A percentile compares a stretch with the other conserved stretches of the same genome.
These are phyloP conservation scores for Labrus mixtus DNA, from an alignment of 2,113 vertebrate species.

Conservation along the genomic window DNA sequence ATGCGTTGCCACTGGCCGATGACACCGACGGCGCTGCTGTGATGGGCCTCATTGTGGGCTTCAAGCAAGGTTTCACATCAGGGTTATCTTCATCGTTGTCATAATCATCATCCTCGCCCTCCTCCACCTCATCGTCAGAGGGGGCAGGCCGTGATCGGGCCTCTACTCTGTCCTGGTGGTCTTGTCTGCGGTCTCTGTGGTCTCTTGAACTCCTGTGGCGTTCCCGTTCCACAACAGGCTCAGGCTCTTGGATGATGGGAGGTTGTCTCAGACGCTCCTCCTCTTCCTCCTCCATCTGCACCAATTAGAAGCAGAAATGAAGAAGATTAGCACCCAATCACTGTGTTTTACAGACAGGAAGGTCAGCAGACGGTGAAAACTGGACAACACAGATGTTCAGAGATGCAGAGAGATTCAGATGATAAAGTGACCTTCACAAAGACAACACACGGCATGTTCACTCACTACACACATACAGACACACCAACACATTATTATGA, in stretches of 20 bases:
- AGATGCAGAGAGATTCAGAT: conserved; percentile 41
- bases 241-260: conserved; percentile 91
- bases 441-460: conserved; percentile 31
- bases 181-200: conserved; percentile 89
- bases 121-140: conserved; percentile 90
- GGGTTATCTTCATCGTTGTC: conserved; percentile 90
- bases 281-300: conserved; percentile 96
- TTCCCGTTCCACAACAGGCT: conserved; percentile 92
- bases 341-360: conserved; percentile 23
- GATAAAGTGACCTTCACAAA: conserved; percentile 79
- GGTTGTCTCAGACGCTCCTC: conserved; percentile 95
- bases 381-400: conserved; percentile 37
- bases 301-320: conserved; percentile 46
- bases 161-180: conserved; percentile 80
- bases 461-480: conserved; percentile 9
- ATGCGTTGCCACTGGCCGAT: conserved; percentile 93
- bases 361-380: conserved; percentile 42
- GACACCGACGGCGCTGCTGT: conserved; percentile 95
- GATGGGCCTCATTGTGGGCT: conserved; percentile 96
- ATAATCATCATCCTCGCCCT: conserved; percentile 91
- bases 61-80: conserved; percentile 92
- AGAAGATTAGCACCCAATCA: conserved; percentile 30
- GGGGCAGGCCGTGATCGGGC: conserved; percentile 81
- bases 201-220: conserved; percentile 79
- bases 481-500: conserved; percentile 3